Evolutionary conservation across 2,113 vertebrate species (phyloP).

Genomic region (Naja naja): DNA sequence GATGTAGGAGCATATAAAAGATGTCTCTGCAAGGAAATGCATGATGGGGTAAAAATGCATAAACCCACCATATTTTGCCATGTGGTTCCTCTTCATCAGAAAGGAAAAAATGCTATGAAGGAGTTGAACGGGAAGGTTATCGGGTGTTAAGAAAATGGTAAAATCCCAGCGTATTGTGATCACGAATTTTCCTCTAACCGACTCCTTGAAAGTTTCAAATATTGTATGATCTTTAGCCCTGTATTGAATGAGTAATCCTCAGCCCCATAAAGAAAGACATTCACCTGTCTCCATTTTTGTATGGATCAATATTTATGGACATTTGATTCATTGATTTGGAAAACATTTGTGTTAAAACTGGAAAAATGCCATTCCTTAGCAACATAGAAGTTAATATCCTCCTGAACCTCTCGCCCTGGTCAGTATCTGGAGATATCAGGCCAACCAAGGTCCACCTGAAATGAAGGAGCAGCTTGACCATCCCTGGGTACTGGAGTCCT

Average conservation of each 20-base stretch:
- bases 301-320: neutral
- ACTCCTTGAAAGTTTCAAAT: neutral
- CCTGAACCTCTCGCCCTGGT: neutral
- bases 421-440: neutral
- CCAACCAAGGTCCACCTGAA: neutral
- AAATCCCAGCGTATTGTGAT: neutral
- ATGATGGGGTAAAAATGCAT: neutral
- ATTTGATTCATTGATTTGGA: neutral
- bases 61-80: neutral
- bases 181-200: neutral
- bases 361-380: neutral
- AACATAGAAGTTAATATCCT: neutral
- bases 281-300: neutral
- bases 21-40: neutral
- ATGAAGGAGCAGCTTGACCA: neutral
- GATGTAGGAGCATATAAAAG: neutral
- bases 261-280: neutral
- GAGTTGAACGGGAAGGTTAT: neutral
- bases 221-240: neutral
- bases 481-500: neutral
- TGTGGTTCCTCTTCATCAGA: neutral
- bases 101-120: neutral
- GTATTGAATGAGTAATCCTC: neutral
- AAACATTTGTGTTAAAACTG: neutral
- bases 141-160: neutral